A percentile compares a stretch with the other conserved stretches of the same genome.
Evolutionary conservation across 2,113 vertebrate genomes (phyloP).

Genomic region (Cyphomyrus plagiostoma): DNA sequence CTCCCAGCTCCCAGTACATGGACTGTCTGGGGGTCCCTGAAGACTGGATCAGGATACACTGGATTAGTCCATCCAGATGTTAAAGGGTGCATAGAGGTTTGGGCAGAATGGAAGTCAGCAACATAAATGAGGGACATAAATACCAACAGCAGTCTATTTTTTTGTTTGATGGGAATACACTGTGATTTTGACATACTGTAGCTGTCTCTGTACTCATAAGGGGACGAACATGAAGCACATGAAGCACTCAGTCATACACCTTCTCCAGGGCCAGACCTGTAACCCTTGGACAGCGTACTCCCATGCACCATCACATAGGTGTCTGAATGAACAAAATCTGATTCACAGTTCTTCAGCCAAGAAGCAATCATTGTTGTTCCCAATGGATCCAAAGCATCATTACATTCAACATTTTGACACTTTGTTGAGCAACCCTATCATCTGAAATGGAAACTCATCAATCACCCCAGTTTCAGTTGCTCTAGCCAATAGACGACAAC

Average conservation of each 20-base stretch:
- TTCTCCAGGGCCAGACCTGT: not conserved
- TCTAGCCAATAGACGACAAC: not conserved
- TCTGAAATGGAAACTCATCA: not conserved
- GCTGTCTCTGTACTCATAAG: not conserved
- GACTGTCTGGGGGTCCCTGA: no score
- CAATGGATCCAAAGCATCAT: not conserved
- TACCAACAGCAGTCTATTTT: not conserved
- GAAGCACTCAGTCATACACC: not conserved
- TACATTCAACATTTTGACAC: not conserved
- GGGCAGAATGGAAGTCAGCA: not conserved
- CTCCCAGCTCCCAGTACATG: no score
- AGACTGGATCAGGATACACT: no score
- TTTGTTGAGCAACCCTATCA: not conserved
- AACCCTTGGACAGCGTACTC: not conserved
- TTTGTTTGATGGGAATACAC: not conserved
- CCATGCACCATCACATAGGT: not conserved
- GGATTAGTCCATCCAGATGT: not conserved
- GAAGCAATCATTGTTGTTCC: not conserved
- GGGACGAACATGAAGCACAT: not conserved
- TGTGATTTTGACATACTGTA: not conserved
- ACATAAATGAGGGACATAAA: not conserved
- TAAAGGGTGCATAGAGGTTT: not conserved
- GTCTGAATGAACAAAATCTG: not conserved
- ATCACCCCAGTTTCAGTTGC: not conserved
- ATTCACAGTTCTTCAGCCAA: not conserved